Evolutionary conservation across 2,888 invertebrate species (phyloP), one percentile per base, ranked within the genome.

Genomic region (Toxonevra muliebris): DNA sequence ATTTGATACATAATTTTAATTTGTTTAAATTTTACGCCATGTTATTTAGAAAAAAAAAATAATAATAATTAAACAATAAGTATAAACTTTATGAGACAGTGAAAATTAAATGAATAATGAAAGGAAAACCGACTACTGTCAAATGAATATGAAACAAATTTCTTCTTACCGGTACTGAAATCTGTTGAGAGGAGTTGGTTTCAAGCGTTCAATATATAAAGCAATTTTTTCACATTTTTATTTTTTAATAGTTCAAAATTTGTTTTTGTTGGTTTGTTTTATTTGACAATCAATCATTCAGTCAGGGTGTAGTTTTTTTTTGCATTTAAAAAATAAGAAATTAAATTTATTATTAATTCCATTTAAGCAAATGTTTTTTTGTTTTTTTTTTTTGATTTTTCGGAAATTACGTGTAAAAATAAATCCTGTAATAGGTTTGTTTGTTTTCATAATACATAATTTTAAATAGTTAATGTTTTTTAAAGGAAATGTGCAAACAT

Each of bases 131-230:
- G 40, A 17, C 43, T 57, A 63, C 42, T 15, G 61, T 11, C 15
- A 63, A n/a, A n/a, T 17, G 40, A 54, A 52, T 43, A 55, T 50
- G 11, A 62, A 63, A 59, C 55, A 61, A 52, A 58, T 60, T 67
- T 81, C 80, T 81, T 81, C 80, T 81, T 81, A 81, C 80, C 80
- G 80, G 80, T 76, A 81, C 80, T 75, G 80, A 80, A 77, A 81
- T 81, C 80, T 81, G 78, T 72, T 66, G 69, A 68, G 60, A 63
- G 30, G 72, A 74, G 74, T 73, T 76, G 71, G 30, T 30, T 30
- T 30, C 30, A 71, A 77, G 64, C 58, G 60, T 48, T 61, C 55
- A 68, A 54, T 68, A 50, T 64, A 58, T 68, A 65, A 57, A 50
- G 61, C 52, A 54, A 65, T 15, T 52, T 40, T 61, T 15, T n/a